A percentile compares a stretch with the other conserved stretches of the same genome.
These are phyloP conservation scores for Tenebrio molitor DNA, from an alignment of 1,140 invertebrate species.

Conservation along the genomic window DNA sequence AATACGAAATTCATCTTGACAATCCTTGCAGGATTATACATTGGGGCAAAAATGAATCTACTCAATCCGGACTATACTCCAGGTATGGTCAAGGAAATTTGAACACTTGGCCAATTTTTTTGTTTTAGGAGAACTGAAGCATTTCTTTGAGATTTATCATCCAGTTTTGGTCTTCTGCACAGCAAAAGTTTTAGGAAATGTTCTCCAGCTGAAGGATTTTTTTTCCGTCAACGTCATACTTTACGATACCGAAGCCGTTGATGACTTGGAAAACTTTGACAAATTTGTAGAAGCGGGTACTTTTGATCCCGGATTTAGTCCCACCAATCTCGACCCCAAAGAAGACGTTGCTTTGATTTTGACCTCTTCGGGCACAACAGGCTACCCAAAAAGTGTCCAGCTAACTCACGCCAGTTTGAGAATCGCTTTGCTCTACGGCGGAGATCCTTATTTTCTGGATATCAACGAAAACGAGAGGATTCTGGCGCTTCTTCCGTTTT, in stretches of 20 bases:
- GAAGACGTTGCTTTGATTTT: too few relatives aligned
- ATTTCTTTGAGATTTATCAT: not conserved
- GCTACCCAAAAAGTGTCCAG: too few relatives aligned
- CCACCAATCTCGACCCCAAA: too few relatives aligned
- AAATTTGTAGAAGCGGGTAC: not conserved
- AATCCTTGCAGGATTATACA: too few relatives aligned
- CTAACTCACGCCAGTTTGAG: too few relatives aligned
- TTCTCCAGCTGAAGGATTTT: not conserved
- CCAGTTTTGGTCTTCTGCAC: not conserved
- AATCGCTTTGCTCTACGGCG: not conserved
- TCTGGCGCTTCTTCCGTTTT: too few relatives aligned
- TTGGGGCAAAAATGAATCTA: too few relatives aligned
- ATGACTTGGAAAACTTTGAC: not conserved
- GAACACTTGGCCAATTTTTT: not conserved
- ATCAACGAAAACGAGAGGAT: too few relatives aligned
- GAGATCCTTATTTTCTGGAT: not conserved
- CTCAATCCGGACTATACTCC: not conserved
- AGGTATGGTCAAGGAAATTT: not conserved
- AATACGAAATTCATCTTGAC: not conserved
- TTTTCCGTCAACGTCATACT: not conserved
- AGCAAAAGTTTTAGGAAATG: not conserved
- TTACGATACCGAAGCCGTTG: not conserved
- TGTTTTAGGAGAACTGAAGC: conserved; percentile 5
- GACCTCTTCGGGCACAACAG: too few relatives aligned
- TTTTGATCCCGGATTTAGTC: not conserved